Evolutionary conservation across 2,888 invertebrate genomes (phyloP), one percentile per base, ranked within the genome.

Genomic region (Stenodera caucasica): DNA sequence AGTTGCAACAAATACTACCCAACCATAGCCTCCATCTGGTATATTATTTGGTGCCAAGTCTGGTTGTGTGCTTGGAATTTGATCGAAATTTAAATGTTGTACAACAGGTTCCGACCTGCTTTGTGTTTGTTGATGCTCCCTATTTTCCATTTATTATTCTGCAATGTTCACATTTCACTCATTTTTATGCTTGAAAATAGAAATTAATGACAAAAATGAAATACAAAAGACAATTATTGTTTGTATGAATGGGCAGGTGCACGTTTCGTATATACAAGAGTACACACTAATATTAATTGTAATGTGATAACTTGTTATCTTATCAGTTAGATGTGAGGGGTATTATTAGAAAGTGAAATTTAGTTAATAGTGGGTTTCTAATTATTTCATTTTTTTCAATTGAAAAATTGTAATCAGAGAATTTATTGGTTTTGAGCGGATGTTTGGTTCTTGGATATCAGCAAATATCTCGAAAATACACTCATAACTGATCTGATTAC

Each of bases 21-120:
- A 89, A 0, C 88, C 88, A 70, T 86, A 88, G 2, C 88, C 87
- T 0, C 88, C 88, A 70, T 88, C 88, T 1, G 88, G 86, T 52
- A 87, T 83, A 12, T 83, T 84, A 18, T 12, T 63, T 0, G 88
- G 88, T 0, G 88, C 88, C 53, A 88, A 81, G 77, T 88, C 88
- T 1, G 88, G 86, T 66, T 86, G 85, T 21, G 88, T 86, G 50
- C 86, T 82, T 57, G 88, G 81, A 4, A 88, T 82, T 56, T 84
- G 81, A 70, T 89, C 88, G 66, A 89, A 37, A 45, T 21, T 53
- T 15, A 59, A 40, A 18, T 67, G 49, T 21, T 50, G 54, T 49
- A 23, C 63, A 64, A 15, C 58, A 55, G 50, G 49, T 29, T 29
- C 52, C 49, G 7, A 14, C 18, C 26, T 21, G 18, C 18, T 15